Evolutionary conservation across 2,888 invertebrate genomes (phyloP).

Genomic region (Choreutis nemorana): DNA sequence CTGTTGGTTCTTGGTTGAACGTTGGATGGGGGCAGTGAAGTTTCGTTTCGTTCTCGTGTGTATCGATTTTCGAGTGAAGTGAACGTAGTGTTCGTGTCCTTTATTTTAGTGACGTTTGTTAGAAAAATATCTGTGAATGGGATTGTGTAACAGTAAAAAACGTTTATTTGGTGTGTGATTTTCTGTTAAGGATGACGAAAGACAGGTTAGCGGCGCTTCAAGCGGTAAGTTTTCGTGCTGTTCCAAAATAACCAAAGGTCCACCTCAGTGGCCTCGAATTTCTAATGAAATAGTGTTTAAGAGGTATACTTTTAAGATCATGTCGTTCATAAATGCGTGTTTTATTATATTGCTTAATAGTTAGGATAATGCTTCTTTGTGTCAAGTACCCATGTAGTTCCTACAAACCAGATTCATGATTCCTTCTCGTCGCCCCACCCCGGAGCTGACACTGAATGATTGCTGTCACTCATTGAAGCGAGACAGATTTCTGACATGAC

Average conservation of each 20-base stretch:
- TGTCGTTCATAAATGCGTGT: too few species aligned
- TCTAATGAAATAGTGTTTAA: conserved; percentile 34
- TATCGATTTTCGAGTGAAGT: conserved; percentile 83
- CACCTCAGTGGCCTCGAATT: conserved; percentile 49
- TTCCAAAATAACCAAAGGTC: conserved; percentile 46
- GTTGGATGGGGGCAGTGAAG: conserved; percentile 67
- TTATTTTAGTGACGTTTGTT: conserved; percentile 77
- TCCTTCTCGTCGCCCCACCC: conserved; percentile 52
- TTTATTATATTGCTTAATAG: too few species aligned
- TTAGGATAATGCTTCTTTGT: too few species aligned
- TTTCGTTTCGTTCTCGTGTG: conserved; percentile 70
- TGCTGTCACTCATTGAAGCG: conserved; percentile 44
- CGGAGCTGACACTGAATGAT: conserved; percentile 40
- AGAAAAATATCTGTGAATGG: conserved; percentile 80
- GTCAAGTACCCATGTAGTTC: too few species aligned
- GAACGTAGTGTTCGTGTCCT: conserved; percentile 75
- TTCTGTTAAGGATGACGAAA: conserved; percentile 85
- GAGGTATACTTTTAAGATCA: too few species aligned
- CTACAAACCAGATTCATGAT: too few species aligned
- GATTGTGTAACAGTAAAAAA: conserved; percentile 75
- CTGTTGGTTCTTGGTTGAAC: conserved; percentile 17
- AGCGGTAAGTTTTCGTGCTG: conserved; percentile 75
- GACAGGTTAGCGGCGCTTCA: conserved; percentile 96
- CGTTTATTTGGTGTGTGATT: conserved; percentile 73
- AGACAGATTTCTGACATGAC: conserved; percentile 47